Evolutionary conservation across 92 coral and sea anemone species (phyloP).

Genomic region (Anthopleura xanthogrammica): DNA sequence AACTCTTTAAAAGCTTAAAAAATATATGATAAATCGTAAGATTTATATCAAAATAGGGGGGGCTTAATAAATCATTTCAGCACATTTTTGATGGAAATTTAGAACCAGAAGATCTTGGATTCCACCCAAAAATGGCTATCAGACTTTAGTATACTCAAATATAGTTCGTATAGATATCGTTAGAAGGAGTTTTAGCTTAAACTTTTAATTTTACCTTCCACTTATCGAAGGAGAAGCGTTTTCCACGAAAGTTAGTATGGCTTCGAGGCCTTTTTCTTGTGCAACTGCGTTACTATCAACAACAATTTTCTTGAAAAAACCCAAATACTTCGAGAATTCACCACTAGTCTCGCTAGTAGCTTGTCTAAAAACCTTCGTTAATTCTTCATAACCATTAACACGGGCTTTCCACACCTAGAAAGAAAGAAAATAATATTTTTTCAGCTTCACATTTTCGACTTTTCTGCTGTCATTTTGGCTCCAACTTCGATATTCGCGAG

Average conservation of each 20-base stretch:
- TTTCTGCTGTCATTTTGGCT: conserved; percentile 2
- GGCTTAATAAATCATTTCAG: background rate
- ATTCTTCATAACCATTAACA: conserved; percentile 91
- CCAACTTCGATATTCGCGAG: background rate
- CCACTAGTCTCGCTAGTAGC: conserved; percentile 79
- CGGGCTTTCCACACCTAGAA: conserved; percentile 98
- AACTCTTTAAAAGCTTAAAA: background rate
- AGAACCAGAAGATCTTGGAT: background rate
- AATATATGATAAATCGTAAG: background rate
- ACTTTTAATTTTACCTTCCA: conserved; percentile 68
- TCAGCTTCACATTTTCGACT: background rate
- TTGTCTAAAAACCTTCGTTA: conserved; percentile 67
- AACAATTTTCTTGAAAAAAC: conserved; percentile 91
- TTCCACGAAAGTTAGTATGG: conserved; percentile 82
- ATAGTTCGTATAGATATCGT: background rate
- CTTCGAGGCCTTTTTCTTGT: conserved; percentile 96
- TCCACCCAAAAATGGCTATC: conserved; percentile 6
- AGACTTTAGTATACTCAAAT: background rate
- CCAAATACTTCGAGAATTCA: conserved; percentile 86
- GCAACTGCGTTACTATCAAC: conserved; percentile 96
- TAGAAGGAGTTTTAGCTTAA: background rate
- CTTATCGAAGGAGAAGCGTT: conserved; percentile 91
- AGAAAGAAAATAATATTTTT: conserved; percentile 3
- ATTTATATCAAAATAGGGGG: background rate
- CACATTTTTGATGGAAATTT: background rate